phyloP scores from a whole-genome alignment of 2,797 vertebrate genomes.

The Poeciliopsis paucimaculata region DNA sequence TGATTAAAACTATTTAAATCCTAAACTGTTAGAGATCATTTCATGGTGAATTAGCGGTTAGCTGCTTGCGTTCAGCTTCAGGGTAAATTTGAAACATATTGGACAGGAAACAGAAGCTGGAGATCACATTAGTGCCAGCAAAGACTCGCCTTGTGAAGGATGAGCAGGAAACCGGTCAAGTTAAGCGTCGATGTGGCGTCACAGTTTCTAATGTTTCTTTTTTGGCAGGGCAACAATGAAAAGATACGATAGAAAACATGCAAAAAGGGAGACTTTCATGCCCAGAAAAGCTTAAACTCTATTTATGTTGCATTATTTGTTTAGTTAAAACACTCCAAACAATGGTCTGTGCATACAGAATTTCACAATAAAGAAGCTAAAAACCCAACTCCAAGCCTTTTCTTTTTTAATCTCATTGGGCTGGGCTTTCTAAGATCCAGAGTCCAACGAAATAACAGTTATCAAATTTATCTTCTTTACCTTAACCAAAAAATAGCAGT shows the following conservation, averaged over 20 bases:
- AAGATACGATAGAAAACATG: not conserved
- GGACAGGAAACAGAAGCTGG: not conserved
- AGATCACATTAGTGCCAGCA: not conserved
- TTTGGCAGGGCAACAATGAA: no score
- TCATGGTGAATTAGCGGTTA: not conserved
- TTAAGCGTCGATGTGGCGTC: not conserved
- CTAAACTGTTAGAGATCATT: not conserved
- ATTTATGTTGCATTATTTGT: not conserved
- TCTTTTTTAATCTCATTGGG: not conserved
- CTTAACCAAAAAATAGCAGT: not conserved
- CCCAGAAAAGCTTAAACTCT: not conserved
- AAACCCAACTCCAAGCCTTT: not conserved
- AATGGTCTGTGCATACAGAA: not conserved
- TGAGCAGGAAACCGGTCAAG: not conserved
- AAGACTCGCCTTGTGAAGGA: not conserved
- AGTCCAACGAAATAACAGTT: not conserved
- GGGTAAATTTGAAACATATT: not conserved
- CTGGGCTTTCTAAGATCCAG: not conserved
- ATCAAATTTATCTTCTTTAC: not conserved
- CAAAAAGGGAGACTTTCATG: not conserved
- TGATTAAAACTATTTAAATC: not conserved
- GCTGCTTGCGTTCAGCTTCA: not conserved
- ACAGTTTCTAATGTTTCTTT: not conserved
- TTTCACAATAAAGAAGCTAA: not conserved
- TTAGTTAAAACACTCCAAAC: not conserved